Evolutionary conservation across 2,888 invertebrate genomes (phyloP).

Genomic region (Anaspis maculata): DNA sequence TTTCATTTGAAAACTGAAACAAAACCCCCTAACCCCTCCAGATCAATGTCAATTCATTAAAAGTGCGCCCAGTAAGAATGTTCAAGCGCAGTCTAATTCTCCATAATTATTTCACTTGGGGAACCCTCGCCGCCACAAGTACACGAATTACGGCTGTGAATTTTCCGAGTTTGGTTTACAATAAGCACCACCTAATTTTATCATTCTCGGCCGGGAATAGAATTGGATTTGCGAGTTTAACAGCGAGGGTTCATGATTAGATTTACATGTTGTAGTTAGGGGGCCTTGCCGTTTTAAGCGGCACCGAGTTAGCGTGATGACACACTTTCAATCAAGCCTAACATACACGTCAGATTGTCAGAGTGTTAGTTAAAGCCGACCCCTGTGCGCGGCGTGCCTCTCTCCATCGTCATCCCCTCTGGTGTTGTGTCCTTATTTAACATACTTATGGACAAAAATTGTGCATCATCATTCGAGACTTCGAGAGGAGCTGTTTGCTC

Average conservation of each 20-base stretch:
- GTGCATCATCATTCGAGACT: too few relatives aligned
- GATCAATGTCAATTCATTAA: constrained; percentile 44
- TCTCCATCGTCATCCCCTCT: too few relatives aligned
- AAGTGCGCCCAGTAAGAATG: constrained; percentile 35
- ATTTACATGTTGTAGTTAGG: constrained; percentile 42
- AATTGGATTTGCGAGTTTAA: constrained; percentile 46
- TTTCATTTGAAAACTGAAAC: constrained; percentile 37
- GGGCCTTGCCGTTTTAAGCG: constrained; percentile 21
- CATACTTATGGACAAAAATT: too few relatives aligned
- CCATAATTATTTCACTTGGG: constrained; percentile 41
- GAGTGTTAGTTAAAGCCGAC: constrained; percentile 12
- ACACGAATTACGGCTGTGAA: constrained; percentile 43
- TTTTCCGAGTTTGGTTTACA: constrained; percentile 48
- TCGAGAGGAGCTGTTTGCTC: too few relatives aligned
- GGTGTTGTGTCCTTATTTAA: too few relatives aligned
- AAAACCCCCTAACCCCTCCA: constrained; percentile 31
- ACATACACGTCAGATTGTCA: constrained; percentile 30
- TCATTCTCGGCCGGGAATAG: constrained; percentile 41
- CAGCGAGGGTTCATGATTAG: constrained; percentile 42
- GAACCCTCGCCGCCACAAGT: constrained; percentile 36
- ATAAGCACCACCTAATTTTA: constrained; percentile 47
- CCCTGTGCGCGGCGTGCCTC: too few relatives aligned
- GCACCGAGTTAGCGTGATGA: constrained; percentile 32
- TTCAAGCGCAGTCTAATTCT: constrained; percentile 39
- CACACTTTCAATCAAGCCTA: constrained; percentile 38